Evolutionary conservation across 2,888 invertebrate species (phyloP), one percentile per base, ranked within the genome.

Genomic region (Crossocerus cetratus): DNA sequence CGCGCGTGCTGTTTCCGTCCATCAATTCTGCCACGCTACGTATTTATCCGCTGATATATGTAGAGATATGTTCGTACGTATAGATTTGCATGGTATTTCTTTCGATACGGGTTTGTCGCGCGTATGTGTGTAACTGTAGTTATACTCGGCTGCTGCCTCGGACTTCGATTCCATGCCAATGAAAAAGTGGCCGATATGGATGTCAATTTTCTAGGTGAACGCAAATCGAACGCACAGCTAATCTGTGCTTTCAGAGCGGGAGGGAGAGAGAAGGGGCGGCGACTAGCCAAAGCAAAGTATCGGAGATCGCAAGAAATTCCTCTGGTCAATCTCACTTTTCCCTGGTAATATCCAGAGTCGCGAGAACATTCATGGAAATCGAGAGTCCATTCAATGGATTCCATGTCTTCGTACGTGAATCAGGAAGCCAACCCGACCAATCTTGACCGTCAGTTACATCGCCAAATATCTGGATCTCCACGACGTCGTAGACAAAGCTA

Each of bases 161-260:
- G 32, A 32, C 11, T 32, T 32, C 32, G 32, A 32, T 69, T 75
- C 71, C 71, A 73, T 57, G 73, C 72, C 69, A 56, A n/a, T 60
- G 75, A 77, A 59, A 68, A 72, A 62, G 32, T 61, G 58, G 23
- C 13, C 55, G 72, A 63, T 75, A 78, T 78, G 68, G 77, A 43
- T 72, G 72, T 75, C 78, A 78, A 78, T 78, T 78, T 78, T 78
- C 78, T 76, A 59, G 64, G 22, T 66, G 75, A 54, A 59, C 71
- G 77, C 70, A 69, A 77, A 77, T 72, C 69, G 65, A 45, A 74
- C n/a, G n/a, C n/a, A 68, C 14, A 72, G 58, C 69, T 69, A 76
- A 76, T 71, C 71, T 22, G 64, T 70, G 67, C 69, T 62, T 67
- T 75, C 61, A 43, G 56, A 20, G 18, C n/a, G 16, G 1, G 32